A percentile compares a stretch with the other conserved stretches of the same genome.
Conservation (phyloP, 2,888 invertebrate species). For the Anthophora plumipes region DNA sequence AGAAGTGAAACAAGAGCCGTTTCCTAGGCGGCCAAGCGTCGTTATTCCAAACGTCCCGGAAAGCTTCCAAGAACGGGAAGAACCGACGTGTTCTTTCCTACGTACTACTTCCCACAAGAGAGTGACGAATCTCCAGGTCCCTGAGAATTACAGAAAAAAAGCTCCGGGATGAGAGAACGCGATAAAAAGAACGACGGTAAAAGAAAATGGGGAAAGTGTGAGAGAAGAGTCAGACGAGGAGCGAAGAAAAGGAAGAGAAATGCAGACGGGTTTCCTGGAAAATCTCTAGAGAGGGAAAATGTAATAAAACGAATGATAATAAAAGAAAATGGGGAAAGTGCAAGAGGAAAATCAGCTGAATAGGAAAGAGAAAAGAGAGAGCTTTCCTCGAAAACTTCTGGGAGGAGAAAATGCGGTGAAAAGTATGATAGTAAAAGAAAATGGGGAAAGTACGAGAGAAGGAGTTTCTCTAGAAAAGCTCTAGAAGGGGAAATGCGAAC, state of each 20-base stretch:
- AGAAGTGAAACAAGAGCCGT: conserved; percentile 23
- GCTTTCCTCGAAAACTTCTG: too few species aligned
- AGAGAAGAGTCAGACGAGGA: not conserved
- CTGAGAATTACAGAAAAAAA: not conserved
- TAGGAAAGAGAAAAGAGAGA: not conserved
- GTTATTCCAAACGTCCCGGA: conserved; percentile 14
- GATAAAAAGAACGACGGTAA: too few species aligned
- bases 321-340: too few species aligned
- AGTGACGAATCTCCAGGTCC: conserved; percentile 9
- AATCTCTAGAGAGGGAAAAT: too few species aligned
- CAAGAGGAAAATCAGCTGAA: not conserved
- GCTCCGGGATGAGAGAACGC: not conserved
- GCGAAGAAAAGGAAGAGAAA: conserved; percentile 14
- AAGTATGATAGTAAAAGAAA: conserved; percentile 1
- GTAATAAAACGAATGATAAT: too few species aligned
- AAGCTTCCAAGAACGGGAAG: conserved; percentile 12
- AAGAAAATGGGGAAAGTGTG: too few species aligned
- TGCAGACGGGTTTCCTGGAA: too few species aligned
- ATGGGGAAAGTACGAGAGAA: too few species aligned
- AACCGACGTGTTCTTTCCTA: conserved; percentile 23
- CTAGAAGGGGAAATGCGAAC: too few species aligned
- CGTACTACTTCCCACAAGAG: conserved; percentile 10
- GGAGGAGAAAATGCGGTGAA: conserved; percentile 7
- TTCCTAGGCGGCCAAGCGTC: not conserved
- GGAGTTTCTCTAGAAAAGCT: not conserved